Conservation (phyloP, 2,888 invertebrate genomes). For the Flexamia atlantica region DNA sequence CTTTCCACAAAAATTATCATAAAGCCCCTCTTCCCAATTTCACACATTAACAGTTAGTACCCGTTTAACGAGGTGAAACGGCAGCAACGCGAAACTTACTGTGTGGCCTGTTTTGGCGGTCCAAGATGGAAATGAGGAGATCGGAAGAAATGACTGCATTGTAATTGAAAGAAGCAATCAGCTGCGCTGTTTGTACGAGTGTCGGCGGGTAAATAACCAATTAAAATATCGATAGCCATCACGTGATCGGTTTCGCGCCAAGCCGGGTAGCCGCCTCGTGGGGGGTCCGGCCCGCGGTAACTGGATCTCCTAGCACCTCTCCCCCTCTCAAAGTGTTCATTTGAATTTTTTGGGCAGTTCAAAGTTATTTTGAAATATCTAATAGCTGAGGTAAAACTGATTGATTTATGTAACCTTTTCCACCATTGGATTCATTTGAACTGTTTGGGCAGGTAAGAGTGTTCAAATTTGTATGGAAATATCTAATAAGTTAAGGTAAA, state of each 20-base stretch:
- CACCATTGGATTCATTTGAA: too few relatives aligned
- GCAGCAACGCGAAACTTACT: background rate
- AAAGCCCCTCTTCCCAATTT: too few relatives aligned
- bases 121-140: conserved; percentile 40
- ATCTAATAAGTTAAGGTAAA: too few relatives aligned
- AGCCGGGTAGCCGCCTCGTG: conserved; percentile 15
- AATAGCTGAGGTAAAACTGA: too few relatives aligned
- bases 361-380: too few relatives aligned
- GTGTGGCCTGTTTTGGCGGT: conserved; percentile 51
- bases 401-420: too few relatives aligned
- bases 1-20: too few relatives aligned
- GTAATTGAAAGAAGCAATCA: conserved; percentile 59
- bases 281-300: conserved; percentile 28
- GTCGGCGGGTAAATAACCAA: conserved; percentile 59
- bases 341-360: too few relatives aligned
- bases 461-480: too few relatives aligned
- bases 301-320: background rate
- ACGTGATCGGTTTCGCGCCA: background rate
- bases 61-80: background rate
- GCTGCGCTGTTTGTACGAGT: conserved; percentile 45
- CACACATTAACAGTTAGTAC: background rate
- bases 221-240: conserved; percentile 57
- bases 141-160: conserved; percentile 48
- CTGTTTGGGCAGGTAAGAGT: too few relatives aligned
- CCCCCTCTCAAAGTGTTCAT: background rate